Evolutionary conservation across 1,140 invertebrate genomes (phyloP), one percentile per base, ranked within the genome.

Genomic region (Plectrocnemia conspersa): DNA sequence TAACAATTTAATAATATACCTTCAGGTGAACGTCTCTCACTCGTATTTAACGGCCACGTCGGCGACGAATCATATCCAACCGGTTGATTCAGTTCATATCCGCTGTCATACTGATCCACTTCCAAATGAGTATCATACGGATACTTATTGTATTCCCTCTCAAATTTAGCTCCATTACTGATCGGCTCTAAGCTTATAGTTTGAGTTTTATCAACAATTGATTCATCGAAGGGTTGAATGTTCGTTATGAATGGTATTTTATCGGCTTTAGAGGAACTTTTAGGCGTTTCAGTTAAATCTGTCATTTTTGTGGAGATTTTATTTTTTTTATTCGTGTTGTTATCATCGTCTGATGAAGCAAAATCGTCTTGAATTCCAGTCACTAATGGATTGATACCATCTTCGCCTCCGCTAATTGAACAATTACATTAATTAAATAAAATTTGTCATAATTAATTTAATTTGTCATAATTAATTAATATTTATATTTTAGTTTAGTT

Each of bases 341-440:
- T 44, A 24, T 55, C 49, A 36, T 76, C 70, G 54, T 86, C 83
- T 29, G 84, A 82, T 1, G 85, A 81, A 49, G 89, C 88, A 33
- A 91, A 74, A 68, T 96, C 91, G 68, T 93, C 91, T 70, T 91
- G 86, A 58, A 90, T 88, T 55, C 85, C 83, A 16, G 87, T 85
- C 0, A 96, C 91, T 66, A 92, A 77, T 21, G 91, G 92, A 79
- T 95, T 94, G 6, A 75, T 81, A 21, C 71, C 73, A 61, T 75
- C 79, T 54, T 89, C 88, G 10, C 84, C 84, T 58, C 91, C 89
- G 68, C 86, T 89, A 55, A 59, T 75, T 77, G 62, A 63, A 61
- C 64, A 62, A 58, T 50, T 33, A 46, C 45, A 50, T 40, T 16
- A 27, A 13, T 7, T 38, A 52, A n/a, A n/a, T n/a, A n/a, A n/a